Evolutionary conservation across 2,888 invertebrate species (phyloP), one percentile per base, ranked within the genome.

Genomic region (Cephus sareptanus): DNA sequence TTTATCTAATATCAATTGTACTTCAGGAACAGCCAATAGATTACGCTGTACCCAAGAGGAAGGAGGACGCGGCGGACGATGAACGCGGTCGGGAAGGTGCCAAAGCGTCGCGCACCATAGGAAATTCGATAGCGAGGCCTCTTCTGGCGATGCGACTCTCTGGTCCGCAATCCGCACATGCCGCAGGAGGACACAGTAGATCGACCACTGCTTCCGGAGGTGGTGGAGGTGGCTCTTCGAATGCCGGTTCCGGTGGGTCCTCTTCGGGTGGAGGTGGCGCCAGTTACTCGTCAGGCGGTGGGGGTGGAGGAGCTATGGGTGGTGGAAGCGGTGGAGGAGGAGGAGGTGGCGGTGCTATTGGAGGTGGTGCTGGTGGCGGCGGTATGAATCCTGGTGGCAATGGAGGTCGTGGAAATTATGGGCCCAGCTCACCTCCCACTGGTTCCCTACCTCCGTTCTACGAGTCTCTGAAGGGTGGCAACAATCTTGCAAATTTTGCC

Each of bases 391-490:
- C 92, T 13, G 96, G 96, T 3, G 94, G 96, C 71, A 96, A 96
- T 89, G 97, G 97, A 0, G 91, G 91, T 0, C 94, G 97, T 75
- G 95, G 96, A 80, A 96, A 97, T 90, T 97, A 97, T 89, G 97
- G 97, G 3, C 97, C 97, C 11, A 97, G 96, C 85, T 97, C 97
- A 86, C 97, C 97, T 76, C 97, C 97, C 1, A 97, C 96, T 0
- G 97, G 96, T 23, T 96, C 96, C 76, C 92, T 97, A 80, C 97
- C 97, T n/a, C 97, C 97, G 1, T 97, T 97, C 88, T 97, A 97
- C 90, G 97, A 97, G 92, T 96, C 96, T 13, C 93, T 97, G 0
- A 97, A 97, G 91, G 95, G 95, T 76, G 96, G 96, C 23, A 96
- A 96, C 87, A 95, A 94, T 83, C 94, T 94, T 15, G 93, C 93